Evolutionary conservation across 2,888 invertebrate genomes (phyloP).

Genomic region (Ferrisia virgata): DNA sequence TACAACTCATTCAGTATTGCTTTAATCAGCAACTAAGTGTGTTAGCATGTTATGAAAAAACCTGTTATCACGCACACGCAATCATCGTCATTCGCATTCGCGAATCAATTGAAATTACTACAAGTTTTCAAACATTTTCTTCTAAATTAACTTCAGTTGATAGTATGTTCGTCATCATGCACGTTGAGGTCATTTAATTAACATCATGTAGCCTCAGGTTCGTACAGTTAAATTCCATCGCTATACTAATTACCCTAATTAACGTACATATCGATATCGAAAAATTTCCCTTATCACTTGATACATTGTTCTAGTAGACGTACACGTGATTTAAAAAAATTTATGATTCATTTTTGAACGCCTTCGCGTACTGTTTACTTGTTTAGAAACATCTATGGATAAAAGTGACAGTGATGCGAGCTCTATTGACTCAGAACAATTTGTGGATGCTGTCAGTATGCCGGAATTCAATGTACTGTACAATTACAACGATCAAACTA

Average conservation of each 20-base stretch:
- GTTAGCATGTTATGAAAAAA: background rate
- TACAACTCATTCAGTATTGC: no score
- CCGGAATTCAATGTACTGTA: slow-evolving; percentile 21
- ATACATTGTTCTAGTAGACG: background rate
- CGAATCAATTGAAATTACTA: background rate
- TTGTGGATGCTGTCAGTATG: slow-evolving; percentile 18
- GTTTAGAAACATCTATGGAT: background rate
- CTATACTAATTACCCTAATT: background rate
- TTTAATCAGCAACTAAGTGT: background rate
- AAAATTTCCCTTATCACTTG: background rate
- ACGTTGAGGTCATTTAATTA: background rate
- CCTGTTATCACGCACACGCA: background rate
- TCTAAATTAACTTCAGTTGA: background rate
- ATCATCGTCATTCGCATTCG: no score
- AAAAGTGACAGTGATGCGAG: background rate
- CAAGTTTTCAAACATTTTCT: background rate
- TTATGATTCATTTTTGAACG: background rate
- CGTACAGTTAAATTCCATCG: background rate
- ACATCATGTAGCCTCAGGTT: slow-evolving; percentile 7
- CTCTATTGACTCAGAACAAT: background rate
- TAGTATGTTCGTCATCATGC: background rate
- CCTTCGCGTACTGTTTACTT: background rate
- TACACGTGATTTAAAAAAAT: background rate
- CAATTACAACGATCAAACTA: background rate
- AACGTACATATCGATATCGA: background rate